Percentiles rank a stretch among this genome's conserved stretches.
phyloP scores from a whole-genome alignment of 2,113 vertebrate genomes.

The Cavia porcellus region DNA sequence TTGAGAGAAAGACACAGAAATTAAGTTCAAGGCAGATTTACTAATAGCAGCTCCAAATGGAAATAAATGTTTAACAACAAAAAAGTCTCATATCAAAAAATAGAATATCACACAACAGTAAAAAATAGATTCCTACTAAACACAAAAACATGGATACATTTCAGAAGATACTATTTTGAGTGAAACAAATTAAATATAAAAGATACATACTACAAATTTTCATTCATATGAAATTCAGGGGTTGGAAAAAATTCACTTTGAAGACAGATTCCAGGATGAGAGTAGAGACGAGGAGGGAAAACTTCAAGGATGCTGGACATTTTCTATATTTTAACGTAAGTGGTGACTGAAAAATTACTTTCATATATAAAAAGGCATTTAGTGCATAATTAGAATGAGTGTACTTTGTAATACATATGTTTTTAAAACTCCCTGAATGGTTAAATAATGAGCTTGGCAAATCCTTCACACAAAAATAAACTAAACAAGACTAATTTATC shows the following conservation, averaged over 20 bases:
- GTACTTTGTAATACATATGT: neutral
- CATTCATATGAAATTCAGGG: neutral
- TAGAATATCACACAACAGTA: neutral
- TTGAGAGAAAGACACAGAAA: neutral
- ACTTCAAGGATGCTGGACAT: neutral
- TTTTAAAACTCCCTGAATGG: slow-evolving; percentile 31
- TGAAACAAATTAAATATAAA: neutral
- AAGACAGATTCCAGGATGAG: neutral
- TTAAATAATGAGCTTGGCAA: neutral
- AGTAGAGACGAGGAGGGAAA: neutral
- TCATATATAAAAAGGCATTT: neutral
- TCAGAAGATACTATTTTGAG: neutral
- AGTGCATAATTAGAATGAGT: neutral
- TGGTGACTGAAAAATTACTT: neutral
- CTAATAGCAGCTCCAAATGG: neutral
- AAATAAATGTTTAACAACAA: neutral
- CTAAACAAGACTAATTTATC: neutral
- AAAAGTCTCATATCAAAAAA: neutral
- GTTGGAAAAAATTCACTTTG: neutral
- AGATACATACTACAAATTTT: neutral
- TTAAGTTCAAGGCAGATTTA: neutral
- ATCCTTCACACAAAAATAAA: slow-evolving; percentile 4
- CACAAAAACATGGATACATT: neutral
- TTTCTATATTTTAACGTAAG: neutral
- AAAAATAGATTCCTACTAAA: slow-evolving; percentile 6